A percentile compares a stretch with the other conserved stretches of the same genome.
Conservation (phyloP, 1,140 invertebrate species). For the Zaprionus kolodkinae region DNA sequence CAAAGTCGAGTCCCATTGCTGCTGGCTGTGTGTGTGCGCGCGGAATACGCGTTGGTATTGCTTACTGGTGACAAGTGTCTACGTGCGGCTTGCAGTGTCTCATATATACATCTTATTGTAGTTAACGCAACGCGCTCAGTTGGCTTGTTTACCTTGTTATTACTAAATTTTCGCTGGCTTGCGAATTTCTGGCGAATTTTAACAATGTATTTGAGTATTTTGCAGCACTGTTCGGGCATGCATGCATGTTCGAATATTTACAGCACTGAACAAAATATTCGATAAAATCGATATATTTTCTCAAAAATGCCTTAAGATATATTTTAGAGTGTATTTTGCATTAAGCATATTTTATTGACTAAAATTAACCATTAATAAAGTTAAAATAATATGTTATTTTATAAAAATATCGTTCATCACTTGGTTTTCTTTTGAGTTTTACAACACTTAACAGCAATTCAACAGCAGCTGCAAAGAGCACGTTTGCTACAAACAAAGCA, state of each 20-base stretch:
- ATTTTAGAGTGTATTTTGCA: background rate
- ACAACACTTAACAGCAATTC: conserved; percentile 26
- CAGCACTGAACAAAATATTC: conserved; percentile 35
- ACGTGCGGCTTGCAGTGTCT: conserved; percentile 51
- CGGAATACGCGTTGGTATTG: conserved; percentile 44
- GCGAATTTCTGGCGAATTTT: conserved; percentile 58
- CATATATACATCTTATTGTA: conserved; percentile 72
- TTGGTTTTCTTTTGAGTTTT: conserved; percentile 11
- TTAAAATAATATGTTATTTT: background rate
- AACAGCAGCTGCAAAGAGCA: conserved; percentile 48
- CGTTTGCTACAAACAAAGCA: conserved; percentile 29
- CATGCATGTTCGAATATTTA: conserved; percentile 28
- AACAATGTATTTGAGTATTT: conserved; percentile 56
- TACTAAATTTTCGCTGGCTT: conserved; percentile 70
- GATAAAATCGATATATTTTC: conserved; percentile 40
- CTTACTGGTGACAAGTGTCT: conserved; percentile 67
- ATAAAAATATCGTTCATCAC: background rate
- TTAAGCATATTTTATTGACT: background rate
- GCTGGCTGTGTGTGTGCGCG: conserved; percentile 37
- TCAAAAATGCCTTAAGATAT: background rate
- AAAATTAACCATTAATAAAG: background rate
- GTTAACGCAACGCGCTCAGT: conserved; percentile 58
- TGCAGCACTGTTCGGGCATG: conserved; percentile 38
- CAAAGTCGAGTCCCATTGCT: conserved; percentile 87
- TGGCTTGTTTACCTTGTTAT: conserved; percentile 59